Evolutionary conservation across 2,888 invertebrate genomes (phyloP).

Genomic region (Pachliopta kotzebuea): DNA sequence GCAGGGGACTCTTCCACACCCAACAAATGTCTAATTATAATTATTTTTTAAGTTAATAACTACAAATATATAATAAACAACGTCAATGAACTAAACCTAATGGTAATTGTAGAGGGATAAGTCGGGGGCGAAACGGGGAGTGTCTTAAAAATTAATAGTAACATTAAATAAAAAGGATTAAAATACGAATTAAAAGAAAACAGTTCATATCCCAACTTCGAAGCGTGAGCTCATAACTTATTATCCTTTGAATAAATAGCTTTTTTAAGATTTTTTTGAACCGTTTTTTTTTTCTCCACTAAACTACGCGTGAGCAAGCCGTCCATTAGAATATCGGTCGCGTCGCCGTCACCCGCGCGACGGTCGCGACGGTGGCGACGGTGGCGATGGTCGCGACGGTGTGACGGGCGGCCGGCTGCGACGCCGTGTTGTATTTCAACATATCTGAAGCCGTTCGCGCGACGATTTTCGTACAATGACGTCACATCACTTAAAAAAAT

Average conservation of each 20-base stretch:
- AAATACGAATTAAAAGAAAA: conserved; percentile 44
- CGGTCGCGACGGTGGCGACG: no score
- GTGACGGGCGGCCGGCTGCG: no score
- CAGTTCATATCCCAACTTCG: conserved; percentile 29
- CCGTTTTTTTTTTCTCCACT: conserved; percentile 38
- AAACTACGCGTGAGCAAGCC: conserved; percentile 51
- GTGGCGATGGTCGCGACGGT: no score
- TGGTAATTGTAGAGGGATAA: conserved; percentile 57
- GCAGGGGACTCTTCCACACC: conserved; percentile 17
- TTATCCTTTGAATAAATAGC: conserved; percentile 52
- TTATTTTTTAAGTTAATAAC: conserved; percentile 39
- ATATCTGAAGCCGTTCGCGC: no score
- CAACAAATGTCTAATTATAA: conserved; percentile 28
- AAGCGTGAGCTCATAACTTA: conserved; percentile 48
- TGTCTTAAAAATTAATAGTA: conserved; percentile 74
- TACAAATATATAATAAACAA: conserved; percentile 64
- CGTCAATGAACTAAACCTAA: conserved; percentile 67
- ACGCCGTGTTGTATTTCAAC: conserved; percentile 36
- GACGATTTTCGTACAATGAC: no score
- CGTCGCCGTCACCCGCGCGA: conserved; percentile 43
- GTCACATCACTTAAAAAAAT: no score
- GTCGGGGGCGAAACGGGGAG: conserved; percentile 32
- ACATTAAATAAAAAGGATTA: conserved; percentile 70
- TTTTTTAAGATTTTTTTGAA: conserved; percentile 37
- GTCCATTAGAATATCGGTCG: conserved; percentile 42